A percentile compares a stretch with the other conserved stretches of the same genome.
phyloP scores from a whole-genome alignment of 2,113 vertebrate species.

The Pao palembangensis region DNA sequence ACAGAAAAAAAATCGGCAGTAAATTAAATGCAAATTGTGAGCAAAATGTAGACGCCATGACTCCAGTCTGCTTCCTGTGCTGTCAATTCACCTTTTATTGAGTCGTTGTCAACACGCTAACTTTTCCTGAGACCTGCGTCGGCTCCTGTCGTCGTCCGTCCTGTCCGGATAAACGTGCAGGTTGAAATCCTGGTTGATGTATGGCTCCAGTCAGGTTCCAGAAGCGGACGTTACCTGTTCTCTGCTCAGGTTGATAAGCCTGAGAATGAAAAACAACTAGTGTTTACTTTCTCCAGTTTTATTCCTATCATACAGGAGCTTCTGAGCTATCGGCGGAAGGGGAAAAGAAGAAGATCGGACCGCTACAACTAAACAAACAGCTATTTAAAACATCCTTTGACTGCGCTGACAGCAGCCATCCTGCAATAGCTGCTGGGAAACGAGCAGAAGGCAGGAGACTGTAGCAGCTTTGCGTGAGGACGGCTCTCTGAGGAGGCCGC shows the following conservation, averaged over 20 bases:
- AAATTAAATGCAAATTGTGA: no score
- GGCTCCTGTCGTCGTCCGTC: no score
- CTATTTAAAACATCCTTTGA: slow-evolving; percentile 26
- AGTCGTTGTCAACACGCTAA: no score
- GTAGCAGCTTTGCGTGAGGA: slow-evolving; percentile 34
- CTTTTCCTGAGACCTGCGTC: no score
- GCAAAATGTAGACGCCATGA: no score
- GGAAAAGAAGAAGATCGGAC: background rate
- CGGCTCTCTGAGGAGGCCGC: slow-evolving; percentile 46
- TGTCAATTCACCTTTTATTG: no score
- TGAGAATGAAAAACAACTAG: slow-evolving; percentile 1
- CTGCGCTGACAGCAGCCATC: slow-evolving; percentile 24
- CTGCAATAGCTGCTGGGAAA: slow-evolving; percentile 43
- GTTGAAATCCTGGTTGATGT: no score
- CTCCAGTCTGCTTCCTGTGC: no score
- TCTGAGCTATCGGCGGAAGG: background rate
- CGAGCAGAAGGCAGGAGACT: slow-evolving; percentile 37
- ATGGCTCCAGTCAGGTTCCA: no score
- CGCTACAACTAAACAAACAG: slow-evolving; percentile 27
- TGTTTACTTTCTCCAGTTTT: background rate
- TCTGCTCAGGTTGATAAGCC: slow-evolving; percentile 10
- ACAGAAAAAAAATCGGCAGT: no score
- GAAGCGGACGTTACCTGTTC: background rate
- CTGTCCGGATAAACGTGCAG: no score
- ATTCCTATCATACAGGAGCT: background rate